A percentile compares a stretch with the other conserved stretches of the same genome.
phyloP scores from a whole-genome alignment of 2,113 vertebrate species.

The Lutjanus erythropterus region DNA sequence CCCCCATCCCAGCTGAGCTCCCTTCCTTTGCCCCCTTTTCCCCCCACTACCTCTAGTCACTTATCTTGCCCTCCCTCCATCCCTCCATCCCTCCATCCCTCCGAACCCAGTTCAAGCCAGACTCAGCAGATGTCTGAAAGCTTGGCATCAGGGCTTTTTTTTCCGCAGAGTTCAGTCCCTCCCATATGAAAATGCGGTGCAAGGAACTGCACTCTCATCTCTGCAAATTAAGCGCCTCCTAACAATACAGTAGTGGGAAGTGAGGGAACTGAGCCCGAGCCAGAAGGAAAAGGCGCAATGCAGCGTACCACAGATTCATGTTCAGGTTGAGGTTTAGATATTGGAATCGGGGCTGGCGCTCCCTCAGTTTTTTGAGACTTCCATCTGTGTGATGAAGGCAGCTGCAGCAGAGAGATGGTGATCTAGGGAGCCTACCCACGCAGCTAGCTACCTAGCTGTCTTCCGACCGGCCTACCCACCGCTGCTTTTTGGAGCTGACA shows the following conservation, averaged over 20 bases:
- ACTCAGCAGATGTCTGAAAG: constrained; percentile 83
- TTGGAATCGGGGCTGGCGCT: constrained; percentile 36
- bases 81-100: constrained; percentile 58
- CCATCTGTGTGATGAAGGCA: constrained; percentile 64
- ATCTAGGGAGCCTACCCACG: constrained; percentile 72
- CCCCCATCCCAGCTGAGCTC: constrained; percentile 16
- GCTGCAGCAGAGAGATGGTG: constrained; percentile 63
- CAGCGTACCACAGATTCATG: constrained; percentile 64
- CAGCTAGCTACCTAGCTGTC: constrained; percentile 67
- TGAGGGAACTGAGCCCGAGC: constrained; percentile 59
- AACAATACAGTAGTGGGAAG: constrained; percentile 74
- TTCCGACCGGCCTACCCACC: constrained; percentile 70
- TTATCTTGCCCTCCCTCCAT: constrained; percentile 45
- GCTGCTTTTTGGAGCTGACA: constrained; percentile 79
- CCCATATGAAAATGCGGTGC: constrained; percentile 77
- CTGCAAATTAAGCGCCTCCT: constrained; percentile 74
- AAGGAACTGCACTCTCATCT: constrained; percentile 78
- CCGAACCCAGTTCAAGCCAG: constrained; percentile 69
- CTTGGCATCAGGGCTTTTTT: constrained; percentile 80
- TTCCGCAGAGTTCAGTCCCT: constrained; percentile 78
- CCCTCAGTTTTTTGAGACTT: constrained; percentile 54
- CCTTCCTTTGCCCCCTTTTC: constrained; percentile 21
- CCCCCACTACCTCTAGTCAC: constrained; percentile 43
- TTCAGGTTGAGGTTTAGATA: constrained; percentile 60
- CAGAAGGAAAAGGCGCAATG: constrained; percentile 74